These are phyloP conservation scores for Geococcyx californianus DNA, from an alignment of 2,113 vertebrate genomes.

Conservation along the genomic window DNA sequence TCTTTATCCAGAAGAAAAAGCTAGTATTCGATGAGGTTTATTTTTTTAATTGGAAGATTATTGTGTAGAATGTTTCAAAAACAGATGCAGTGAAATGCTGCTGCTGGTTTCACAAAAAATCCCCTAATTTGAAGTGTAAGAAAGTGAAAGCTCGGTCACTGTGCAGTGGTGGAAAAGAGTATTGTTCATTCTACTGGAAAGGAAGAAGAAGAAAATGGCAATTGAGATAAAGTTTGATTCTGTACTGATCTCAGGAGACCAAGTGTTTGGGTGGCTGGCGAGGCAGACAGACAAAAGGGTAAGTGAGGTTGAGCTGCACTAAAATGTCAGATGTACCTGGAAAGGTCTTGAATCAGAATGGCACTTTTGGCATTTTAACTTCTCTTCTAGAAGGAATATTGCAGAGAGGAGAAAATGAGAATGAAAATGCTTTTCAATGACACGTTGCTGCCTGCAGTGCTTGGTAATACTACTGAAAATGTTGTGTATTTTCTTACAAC, in stretches of 20 bases:
- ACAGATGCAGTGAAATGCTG: neutral
- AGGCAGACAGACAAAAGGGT: slow-evolving; percentile 12
- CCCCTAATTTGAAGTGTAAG: neutral
- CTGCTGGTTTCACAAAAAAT: neutral
- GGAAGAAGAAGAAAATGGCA: slow-evolving; percentile 13
- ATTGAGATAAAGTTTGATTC: slow-evolving; percentile 3
- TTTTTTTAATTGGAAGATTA: neutral
- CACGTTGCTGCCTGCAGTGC: neutral
- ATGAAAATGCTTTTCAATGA: neutral
- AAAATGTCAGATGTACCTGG: slow-evolving; percentile 25
- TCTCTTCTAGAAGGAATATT: neutral
- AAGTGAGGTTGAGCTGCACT: slow-evolving; percentile 14
- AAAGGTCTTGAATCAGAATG: slow-evolving; percentile 4
- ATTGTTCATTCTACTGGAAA: slow-evolving; percentile 35
- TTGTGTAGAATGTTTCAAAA: neutral
- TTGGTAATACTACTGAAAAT: no score
- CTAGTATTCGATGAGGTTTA: neutral
- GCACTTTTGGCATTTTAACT: neutral
- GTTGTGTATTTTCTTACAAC: neutral
- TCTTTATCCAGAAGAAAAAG: neutral
- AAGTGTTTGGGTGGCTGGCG: slow-evolving; percentile 32
- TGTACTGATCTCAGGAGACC: neutral
- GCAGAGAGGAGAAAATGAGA: neutral
- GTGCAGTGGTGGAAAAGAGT: neutral
- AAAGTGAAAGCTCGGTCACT: neutral